Conservation (phyloP, 2,888 invertebrate genomes). For the Meliscaeva auricollis region DNA sequence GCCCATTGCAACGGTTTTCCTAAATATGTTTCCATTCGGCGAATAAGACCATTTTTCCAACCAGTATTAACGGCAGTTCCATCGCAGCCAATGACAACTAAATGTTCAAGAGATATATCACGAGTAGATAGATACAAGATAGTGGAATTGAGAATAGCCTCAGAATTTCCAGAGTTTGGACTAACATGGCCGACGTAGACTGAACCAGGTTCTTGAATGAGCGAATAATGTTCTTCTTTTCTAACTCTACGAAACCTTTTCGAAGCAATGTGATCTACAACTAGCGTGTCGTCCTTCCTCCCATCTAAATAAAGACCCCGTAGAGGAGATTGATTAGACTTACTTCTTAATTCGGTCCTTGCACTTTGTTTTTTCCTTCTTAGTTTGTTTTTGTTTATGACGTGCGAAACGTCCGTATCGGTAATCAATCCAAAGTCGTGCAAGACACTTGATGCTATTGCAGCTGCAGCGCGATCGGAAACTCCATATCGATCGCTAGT, state of each 20-base stretch:
- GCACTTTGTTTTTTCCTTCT: not conserved
- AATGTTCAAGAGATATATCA: not conserved
- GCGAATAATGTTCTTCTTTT: not conserved
- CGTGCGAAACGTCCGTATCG: not conserved
- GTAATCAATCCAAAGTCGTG: not conserved
- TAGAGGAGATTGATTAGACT: not conserved
- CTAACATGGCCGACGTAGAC: not conserved
- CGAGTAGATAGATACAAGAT: not conserved
- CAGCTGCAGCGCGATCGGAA: not conserved
- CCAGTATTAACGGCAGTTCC: not conserved
- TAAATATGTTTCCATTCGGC: not conserved
- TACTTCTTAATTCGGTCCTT: not conserved
- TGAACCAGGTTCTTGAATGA: not conserved
- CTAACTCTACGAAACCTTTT: not conserved
- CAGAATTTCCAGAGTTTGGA: not conserved
- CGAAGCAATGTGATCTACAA: not conserved
- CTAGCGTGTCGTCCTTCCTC: not conserved
- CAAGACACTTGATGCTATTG: conserved; percentile 37
- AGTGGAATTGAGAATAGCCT: not conserved
- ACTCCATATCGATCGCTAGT: not conserved
- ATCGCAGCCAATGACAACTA: not conserved
- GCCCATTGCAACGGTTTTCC: not conserved
- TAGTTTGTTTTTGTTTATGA: conserved; percentile 2
- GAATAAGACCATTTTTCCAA: not conserved
- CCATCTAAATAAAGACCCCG: not conserved